Evolutionary conservation across 1,140 invertebrate genomes (phyloP).

Genomic region (Sycophaga agraensis): DNA sequence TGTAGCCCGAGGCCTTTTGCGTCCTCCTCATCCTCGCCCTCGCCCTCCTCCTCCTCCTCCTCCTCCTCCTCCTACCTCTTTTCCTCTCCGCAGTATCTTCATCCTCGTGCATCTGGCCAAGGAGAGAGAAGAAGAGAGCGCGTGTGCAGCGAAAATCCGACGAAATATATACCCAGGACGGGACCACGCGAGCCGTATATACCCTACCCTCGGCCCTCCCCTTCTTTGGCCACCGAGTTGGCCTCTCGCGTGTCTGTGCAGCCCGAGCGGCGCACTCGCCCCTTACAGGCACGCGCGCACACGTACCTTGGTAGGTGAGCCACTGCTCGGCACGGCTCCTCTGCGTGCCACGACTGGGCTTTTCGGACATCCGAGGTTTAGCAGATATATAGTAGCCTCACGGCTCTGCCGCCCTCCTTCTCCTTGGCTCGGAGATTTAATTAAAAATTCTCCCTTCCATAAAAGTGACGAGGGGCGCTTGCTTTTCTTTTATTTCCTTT

Average conservation of each 20-base stretch:
- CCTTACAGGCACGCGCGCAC: neutral
- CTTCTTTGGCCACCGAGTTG: no score
- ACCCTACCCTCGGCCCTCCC: no score
- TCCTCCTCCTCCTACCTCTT: no score
- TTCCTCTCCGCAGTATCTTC: no score
- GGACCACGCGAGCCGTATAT: no score
- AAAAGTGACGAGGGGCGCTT: neutral
- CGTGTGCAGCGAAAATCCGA: neutral
- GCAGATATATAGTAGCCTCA: no score
- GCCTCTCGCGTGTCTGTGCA: neutral
- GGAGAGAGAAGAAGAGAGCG: no score
- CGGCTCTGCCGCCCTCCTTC: no score
- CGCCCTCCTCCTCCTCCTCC: slow-evolving; percentile 3
- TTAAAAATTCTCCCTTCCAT: no score
- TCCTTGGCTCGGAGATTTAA: no score
- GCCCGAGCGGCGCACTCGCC: neutral
- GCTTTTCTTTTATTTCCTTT: neutral
- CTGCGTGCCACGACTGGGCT: neutral
- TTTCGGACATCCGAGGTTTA: neutral
- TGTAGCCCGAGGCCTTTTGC: slow-evolving; percentile 29
- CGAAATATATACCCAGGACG: neutral
- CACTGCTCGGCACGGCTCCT: no score
- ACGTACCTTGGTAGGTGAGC: neutral
- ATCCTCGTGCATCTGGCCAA: neutral
- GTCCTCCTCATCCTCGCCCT: slow-evolving; percentile 4